Evolutionary conservation across 2,888 invertebrate species (phyloP).

Genomic region (Aphodius sticticus): DNA sequence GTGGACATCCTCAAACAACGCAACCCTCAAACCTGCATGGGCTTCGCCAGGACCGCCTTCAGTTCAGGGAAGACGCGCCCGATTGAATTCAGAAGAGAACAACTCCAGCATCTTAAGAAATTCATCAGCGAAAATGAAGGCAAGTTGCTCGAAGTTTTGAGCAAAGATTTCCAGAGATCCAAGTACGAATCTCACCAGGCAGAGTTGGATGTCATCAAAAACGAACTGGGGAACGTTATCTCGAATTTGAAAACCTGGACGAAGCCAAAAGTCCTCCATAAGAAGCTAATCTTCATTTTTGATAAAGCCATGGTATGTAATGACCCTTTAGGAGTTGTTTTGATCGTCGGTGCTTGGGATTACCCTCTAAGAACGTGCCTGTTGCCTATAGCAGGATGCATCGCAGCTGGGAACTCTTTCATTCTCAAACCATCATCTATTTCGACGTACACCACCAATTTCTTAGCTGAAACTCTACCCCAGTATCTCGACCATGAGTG

Average conservation of each 20-base stretch:
- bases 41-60: constrained; percentile 75
- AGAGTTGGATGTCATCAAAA: constrained; percentile 70
- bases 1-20: constrained; percentile 29
- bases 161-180: constrained; percentile 79
- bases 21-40: constrained; percentile 8
- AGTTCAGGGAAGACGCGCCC: constrained; percentile 81
- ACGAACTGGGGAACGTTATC: constrained; percentile 39
- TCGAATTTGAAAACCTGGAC: constrained; percentile 41
- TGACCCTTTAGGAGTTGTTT: constrained; percentile 92
- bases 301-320: constrained; percentile 60
- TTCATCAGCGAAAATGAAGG: constrained; percentile 83
- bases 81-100: constrained; percentile 80
- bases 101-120: constrained; percentile 75
- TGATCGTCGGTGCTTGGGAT: constrained; percentile 96
- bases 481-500: constrained; percentile 93
- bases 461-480: constrained; percentile 61
- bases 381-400: constrained; percentile 83
- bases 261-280: constrained; percentile 36
- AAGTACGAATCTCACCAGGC: constrained; percentile 79
- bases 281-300: constrained; percentile 38
- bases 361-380: constrained; percentile 89
- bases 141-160: constrained; percentile 76
- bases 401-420: constrained; percentile 93
- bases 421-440: constrained; percentile 94
- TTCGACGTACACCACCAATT: constrained; percentile 66